Percentiles rank a stretch among this genome's conserved stretches.
Evolutionary conservation across 37 sponge, comb jelly and placozoan species (phyloP).

Genomic region (Spongilla lacustris): DNA sequence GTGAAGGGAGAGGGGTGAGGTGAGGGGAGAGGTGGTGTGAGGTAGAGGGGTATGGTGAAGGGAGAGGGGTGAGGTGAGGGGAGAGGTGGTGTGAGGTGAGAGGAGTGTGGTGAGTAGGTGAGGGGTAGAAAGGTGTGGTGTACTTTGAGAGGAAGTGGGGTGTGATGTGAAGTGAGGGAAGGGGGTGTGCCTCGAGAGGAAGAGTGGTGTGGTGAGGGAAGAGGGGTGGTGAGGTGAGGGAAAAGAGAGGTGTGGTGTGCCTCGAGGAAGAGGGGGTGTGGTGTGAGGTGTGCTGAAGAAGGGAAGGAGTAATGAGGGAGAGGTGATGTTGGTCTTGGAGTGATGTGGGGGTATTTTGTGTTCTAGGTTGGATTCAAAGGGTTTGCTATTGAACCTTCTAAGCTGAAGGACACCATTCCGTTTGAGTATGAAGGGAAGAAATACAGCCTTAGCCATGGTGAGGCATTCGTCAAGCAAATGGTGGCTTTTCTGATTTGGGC

Average conservation of each 20-base stretch:
- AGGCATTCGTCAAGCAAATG: neutral
- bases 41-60: neutral
- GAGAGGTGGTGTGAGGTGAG: neutral
- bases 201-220: neutral
- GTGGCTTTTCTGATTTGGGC: neutral
- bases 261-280: too few species aligned
- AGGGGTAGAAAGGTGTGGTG: neutral
- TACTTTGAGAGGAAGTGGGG: neutral
- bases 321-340: neutral
- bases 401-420: conserved; percentile 29
- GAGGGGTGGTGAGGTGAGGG: neutral
- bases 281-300: too few species aligned
- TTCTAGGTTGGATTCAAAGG: conserved; percentile 91
- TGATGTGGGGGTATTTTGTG: neutral
- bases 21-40: neutral
- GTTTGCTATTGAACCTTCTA: conserved; percentile 50
- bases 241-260: too few species aligned
- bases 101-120: neutral
- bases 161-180: neutral
- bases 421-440: conserved; percentile 74
- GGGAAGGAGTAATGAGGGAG: too few species aligned
- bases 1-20: neutral
- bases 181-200: too few species aligned
- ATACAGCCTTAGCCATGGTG: conserved; percentile 80
- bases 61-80: too few species aligned